Conservation (phyloP, 2,888 invertebrate species). For the Ptychoptera contaminata region DNA sequence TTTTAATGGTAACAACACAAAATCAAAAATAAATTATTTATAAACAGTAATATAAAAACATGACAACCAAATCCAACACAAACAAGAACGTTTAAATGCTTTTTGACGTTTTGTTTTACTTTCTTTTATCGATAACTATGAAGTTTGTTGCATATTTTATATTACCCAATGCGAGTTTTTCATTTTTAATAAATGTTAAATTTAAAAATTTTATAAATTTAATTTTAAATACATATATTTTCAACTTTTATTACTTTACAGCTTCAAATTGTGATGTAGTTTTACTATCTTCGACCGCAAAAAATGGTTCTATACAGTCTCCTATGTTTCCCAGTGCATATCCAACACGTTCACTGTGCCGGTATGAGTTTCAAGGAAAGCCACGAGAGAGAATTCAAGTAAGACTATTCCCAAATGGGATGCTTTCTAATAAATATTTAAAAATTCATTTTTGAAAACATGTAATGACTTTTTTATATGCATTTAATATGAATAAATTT, state of each 20-base stretch:
- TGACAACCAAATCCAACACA: no score
- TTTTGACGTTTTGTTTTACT: no score
- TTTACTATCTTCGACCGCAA: constrained; percentile 61
- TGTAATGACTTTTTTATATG: constrained; percentile 1
- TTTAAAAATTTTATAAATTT: no score
- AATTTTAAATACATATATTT: no score
- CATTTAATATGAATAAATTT: neutral
- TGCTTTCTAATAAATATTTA: constrained; percentile 5
- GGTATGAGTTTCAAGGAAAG: constrained; percentile 78
- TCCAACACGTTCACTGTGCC: constrained; percentile 64
- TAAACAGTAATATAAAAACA: no score
- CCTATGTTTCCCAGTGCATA: constrained; percentile 75
- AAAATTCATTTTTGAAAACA: neutral
- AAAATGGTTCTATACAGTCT: constrained; percentile 70
- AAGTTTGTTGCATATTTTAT: no score
- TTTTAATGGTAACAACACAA: no score
- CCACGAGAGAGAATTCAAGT: constrained; percentile 75
- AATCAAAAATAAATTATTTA: no score
- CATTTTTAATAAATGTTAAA: no score
- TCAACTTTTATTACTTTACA: constrained; percentile 36
- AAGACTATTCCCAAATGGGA: constrained; percentile 20
- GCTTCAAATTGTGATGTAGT: constrained; percentile 63
- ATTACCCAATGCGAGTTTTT: no score
- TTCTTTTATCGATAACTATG: no score
- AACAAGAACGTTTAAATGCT: no score